These are phyloP conservation scores for Ischnura elegans DNA, from an alignment of 2,888 invertebrate species.

Conservation along the genomic window DNA sequence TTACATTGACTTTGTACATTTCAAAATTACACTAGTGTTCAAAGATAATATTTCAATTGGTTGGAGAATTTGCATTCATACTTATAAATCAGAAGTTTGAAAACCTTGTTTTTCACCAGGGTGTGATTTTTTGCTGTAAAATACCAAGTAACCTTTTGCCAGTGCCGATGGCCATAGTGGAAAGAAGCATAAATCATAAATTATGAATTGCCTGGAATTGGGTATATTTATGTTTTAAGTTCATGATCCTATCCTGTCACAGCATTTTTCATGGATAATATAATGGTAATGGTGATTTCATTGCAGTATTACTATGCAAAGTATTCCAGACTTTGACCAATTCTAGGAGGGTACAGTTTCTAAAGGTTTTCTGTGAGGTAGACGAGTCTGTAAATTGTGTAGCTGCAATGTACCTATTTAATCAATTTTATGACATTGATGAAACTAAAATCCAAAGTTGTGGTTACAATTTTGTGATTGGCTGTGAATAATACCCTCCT, in stretches of 20 bases:
- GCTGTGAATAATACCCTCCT: constrained; percentile 63
- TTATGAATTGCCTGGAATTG: not conserved
- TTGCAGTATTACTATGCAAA: constrained; percentile 43
- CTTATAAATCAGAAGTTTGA: not conserved
- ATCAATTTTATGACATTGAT: constrained; percentile 58
- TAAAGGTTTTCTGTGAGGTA: constrained; percentile 54
- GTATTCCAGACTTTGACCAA: constrained; percentile 58
- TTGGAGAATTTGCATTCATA: constrained; percentile 38
- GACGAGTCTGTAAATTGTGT: constrained; percentile 44
- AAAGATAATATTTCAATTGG: not conserved
- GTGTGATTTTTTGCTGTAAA: not conserved
- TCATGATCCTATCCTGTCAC: not conserved
- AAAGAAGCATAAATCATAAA: not conserved
- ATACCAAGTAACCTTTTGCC: not conserved
- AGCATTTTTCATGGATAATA: not conserved
- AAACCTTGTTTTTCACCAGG: not conserved
- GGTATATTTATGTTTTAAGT: not conserved
- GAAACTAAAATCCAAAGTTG: constrained; percentile 63
- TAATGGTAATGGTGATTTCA: constrained; percentile 37
- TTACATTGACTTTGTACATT: not conserved
- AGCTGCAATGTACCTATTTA: constrained; percentile 44
- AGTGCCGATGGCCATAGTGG: not conserved
- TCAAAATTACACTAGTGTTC: not conserved
- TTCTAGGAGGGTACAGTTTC: constrained; percentile 50
- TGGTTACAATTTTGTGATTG: constrained; percentile 61